Base-by-base conservation (phyloP, 2,797 vertebrate species). In the Holocentrus rufus region DNA sequence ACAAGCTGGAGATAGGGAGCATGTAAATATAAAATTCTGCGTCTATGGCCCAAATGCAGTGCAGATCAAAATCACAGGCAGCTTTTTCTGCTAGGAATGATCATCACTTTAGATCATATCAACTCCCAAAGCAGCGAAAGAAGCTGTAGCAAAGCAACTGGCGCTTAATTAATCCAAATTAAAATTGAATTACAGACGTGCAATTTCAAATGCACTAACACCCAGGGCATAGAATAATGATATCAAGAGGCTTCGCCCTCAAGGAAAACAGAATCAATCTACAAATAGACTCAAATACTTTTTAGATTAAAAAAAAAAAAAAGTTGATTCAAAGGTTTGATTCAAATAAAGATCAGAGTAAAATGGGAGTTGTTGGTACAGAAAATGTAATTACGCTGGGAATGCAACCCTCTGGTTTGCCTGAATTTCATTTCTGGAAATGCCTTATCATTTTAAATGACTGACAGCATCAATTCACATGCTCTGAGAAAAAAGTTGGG, bases 131-230 rank as follows among this genome's bases (percentile, higher is more conserved):
- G 58, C 53, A 78, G 23, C 18, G 60, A 9, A 69, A 30, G 42
- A 59, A 22, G 47, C 60, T 44, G 62, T 27, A 77, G 70, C 23
- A 72, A 74, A 77, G 58, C 50, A 50, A 60, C 36, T 65, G 23
- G 20, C 46, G 39, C 57, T 65, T 80, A 57, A 81, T 69, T 77
- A 72, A 70, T 71, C 23, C 17, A 61, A 60, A 75, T 57, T 7
- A 15, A 73, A 72, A 36, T 76, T 17, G 31, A 17, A 74, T 67
- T 60, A 49, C 3, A 64, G 52, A 30, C 22, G 74, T 22, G 27
- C 15, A 54, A 44, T 30, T 56, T 44, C 18, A 61, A 65, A 62
- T 58, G 30, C 39, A 72, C 44, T 47, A 46, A 49, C 52, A 61
- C 39, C 57, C 14, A 58, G 34, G 57, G 39, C 42, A 47, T 3